phyloP scores from a whole-genome alignment of 2,888 invertebrate genomes.

The Sarcophaga variegata region DNA sequence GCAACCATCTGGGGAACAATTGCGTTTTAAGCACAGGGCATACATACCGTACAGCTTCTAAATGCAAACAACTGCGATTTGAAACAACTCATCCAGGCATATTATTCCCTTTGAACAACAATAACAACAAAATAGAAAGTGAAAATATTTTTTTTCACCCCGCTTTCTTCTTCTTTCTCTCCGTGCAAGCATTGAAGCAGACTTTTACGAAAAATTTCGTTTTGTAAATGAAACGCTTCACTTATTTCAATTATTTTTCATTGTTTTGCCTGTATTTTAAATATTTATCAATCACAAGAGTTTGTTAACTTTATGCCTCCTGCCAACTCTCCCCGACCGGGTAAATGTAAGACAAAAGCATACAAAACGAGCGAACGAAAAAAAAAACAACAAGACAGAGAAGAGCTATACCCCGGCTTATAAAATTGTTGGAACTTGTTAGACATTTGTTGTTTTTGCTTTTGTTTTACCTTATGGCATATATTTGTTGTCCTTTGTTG shows the following conservation, averaged over 20 bases:
- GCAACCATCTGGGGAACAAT: slow-evolving; percentile 71
- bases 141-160: slow-evolving; percentile 3
- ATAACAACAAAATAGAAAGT: background rate
- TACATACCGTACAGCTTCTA: slow-evolving; percentile 12
- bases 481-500: slow-evolving; percentile 59
- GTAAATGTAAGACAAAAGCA: background rate
- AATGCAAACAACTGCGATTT: slow-evolving; percentile 47
- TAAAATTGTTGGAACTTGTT: slow-evolving; percentile 53
- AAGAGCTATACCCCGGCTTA: slow-evolving; percentile 20
- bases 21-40: slow-evolving; percentile 39
- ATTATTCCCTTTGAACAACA: slow-evolving; percentile 34
- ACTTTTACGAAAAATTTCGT: slow-evolving; percentile 62
- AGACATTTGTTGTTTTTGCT: slow-evolving; percentile 13
- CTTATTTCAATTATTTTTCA: slow-evolving; percentile 82
- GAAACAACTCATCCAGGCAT: slow-evolving; percentile 34
- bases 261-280: slow-evolving; percentile 80
- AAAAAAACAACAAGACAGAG: slow-evolving; percentile 33
- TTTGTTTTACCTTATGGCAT: slow-evolving; percentile 59
- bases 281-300: slow-evolving; percentile 82
- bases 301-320: slow-evolving; percentile 78
- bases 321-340: slow-evolving; percentile 37
- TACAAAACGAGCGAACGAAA: no score
- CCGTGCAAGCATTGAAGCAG: background rate
- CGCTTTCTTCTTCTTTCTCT: background rate
- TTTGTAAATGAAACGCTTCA: slow-evolving; percentile 77